Conservation (phyloP, 2,888 invertebrate genomes). For the Escarpia spicata region DNA sequence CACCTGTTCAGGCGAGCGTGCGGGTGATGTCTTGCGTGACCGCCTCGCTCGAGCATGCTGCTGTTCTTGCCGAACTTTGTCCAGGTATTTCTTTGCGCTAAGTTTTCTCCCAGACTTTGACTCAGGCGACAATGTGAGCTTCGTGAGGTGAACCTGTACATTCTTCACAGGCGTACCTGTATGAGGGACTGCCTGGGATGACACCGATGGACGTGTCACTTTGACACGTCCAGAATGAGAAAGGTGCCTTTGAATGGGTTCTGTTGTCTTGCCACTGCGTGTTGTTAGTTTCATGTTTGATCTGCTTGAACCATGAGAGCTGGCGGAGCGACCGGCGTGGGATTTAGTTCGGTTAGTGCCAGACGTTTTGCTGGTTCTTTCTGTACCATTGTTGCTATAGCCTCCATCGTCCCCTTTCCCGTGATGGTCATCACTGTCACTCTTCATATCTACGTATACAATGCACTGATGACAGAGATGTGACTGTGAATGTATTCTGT, state of each 20-base stretch:
- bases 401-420: not conserved
- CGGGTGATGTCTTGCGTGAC: not conserved
- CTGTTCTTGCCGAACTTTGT: not conserved
- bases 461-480: not conserved
- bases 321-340: not conserved
- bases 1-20: not conserved
- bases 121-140: not conserved
- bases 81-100: not conserved
- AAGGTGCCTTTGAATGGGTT: not conserved
- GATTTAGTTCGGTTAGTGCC: not conserved
- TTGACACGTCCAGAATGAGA: not conserved
- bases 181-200: not conserved
- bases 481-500: not conserved
- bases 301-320: not conserved
- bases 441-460: not conserved
- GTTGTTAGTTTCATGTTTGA: not conserved
- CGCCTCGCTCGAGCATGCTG: not conserved
- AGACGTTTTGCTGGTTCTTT: not conserved
- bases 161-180: not conserved
- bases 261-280: not conserved
- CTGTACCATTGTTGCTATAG: not conserved
- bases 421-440: not conserved
- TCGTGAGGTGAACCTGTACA: not conserved
- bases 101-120: not conserved
- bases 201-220: not conserved